A percentile compares a stretch with the other conserved stretches of the same genome.
phyloP scores from a whole-genome alignment of 2,888 invertebrate species.

The Pardosa pseudoannulata region DNA sequence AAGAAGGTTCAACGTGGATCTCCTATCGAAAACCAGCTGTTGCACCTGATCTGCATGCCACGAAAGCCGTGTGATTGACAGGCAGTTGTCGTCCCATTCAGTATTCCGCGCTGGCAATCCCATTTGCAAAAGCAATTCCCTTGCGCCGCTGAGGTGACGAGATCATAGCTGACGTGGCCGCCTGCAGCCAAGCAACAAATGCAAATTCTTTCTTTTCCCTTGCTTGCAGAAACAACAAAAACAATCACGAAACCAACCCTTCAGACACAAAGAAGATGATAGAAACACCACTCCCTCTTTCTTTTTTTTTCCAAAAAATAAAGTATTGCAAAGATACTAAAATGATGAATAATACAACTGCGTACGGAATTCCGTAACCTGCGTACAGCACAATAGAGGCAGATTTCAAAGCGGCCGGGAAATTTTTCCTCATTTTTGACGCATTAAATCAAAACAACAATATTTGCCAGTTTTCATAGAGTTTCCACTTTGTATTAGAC shows the following conservation, averaged over 20 bases:
- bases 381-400: slow-evolving; percentile 25
- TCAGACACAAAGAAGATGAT: slow-evolving; percentile 36
- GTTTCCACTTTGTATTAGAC: background rate
- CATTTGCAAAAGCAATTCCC: slow-evolving; percentile 62
- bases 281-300: slow-evolving; percentile 30
- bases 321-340: slow-evolving; percentile 22
- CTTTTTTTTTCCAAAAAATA: slow-evolving; percentile 40
- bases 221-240: slow-evolving; percentile 29
- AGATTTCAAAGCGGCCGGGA: slow-evolving; percentile 21
- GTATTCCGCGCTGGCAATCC: slow-evolving; percentile 36
- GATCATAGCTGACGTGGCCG: slow-evolving; percentile 44
- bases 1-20: no score
- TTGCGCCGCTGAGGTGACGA: slow-evolving; percentile 36
- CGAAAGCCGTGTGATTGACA: slow-evolving; percentile 46
- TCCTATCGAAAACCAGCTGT: slow-evolving; percentile 11
- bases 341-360: slow-evolving; percentile 16
- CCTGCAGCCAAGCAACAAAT: slow-evolving; percentile 33
- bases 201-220: slow-evolving; percentile 45
- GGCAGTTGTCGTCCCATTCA: slow-evolving; percentile 39
- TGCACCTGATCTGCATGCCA: slow-evolving; percentile 30
- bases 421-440: slow-evolving; percentile 43
- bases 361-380: background rate
- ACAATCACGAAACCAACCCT: slow-evolving; percentile 56
- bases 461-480: slow-evolving; percentile 36
- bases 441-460: slow-evolving; percentile 64